Percentiles rank a stretch among this genome's conserved stretches.
Evolutionary conservation across 2,797 vertebrate genomes (phyloP).

Genomic region (Catamblyrhynchus diadema): DNA sequence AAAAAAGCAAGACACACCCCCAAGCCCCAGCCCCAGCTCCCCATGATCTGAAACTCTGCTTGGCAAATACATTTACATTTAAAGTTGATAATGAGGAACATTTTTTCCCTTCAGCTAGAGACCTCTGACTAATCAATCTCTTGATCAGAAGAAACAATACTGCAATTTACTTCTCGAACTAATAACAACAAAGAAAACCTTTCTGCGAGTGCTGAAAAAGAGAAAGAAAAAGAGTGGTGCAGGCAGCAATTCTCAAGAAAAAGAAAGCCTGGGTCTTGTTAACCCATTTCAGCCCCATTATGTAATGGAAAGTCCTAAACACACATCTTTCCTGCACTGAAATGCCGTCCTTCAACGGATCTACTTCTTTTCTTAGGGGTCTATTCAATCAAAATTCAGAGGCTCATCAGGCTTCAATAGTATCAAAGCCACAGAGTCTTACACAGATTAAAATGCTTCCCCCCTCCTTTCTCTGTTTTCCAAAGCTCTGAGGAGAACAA

Average conservation of each 20-base stretch:
- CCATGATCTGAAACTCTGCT: constrained; percentile 32
- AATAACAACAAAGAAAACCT: constrained; percentile 66
- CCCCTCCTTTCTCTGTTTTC: neutral
- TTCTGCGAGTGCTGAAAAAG: constrained; percentile 56
- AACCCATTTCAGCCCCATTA: constrained; percentile 68
- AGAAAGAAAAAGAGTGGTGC: constrained; percentile 37
- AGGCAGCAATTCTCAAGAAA: constrained; percentile 69
- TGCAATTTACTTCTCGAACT: constrained; percentile 64
- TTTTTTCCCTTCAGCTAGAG: constrained; percentile 63
- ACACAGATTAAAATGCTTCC: constrained; percentile 44
- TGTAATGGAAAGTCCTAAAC: constrained; percentile 70
- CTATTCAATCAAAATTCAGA: constrained; percentile 63
- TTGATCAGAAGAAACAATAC: constrained; percentile 56
- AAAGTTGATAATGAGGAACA: constrained; percentile 62
- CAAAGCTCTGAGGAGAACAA: neutral
- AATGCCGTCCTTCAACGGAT: constrained; percentile 44
- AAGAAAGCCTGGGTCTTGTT: constrained; percentile 68
- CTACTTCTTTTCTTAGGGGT: constrained; percentile 61
- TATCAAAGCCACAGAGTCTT: constrained; percentile 34
- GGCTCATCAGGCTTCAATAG: constrained; percentile 45
- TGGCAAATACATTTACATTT: constrained; percentile 56
- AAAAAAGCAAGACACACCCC: neutral
- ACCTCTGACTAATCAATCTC: constrained; percentile 60
- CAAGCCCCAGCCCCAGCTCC: neutral
- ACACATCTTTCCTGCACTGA: constrained; percentile 55